A percentile compares a stretch with the other conserved stretches of the same genome.
Conservation (phyloP, 2,888 invertebrate genomes). For the Scaptodrosophila latifasciaeformis region DNA sequence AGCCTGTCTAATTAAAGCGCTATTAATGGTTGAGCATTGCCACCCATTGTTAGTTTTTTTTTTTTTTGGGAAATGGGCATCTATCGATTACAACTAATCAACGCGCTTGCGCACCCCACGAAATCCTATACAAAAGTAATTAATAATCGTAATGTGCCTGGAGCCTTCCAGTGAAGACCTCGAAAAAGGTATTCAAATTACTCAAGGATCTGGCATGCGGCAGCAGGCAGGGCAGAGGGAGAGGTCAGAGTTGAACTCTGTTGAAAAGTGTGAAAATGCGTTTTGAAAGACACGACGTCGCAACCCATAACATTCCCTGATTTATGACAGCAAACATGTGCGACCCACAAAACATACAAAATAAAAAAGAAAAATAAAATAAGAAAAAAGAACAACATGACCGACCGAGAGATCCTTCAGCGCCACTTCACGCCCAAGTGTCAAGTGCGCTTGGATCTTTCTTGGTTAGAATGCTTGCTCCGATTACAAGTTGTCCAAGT, state of each 20-base stretch:
- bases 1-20: constrained; percentile 51
- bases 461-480: constrained; percentile 37
- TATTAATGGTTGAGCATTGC: constrained; percentile 44
- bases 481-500: constrained; percentile 53
- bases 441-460: constrained; percentile 12
- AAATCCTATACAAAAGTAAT: constrained; percentile 67
- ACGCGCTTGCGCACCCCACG: constrained; percentile 26
- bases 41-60: constrained; percentile 42
- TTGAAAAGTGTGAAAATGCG: constrained; percentile 73
- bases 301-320: constrained; percentile 71
- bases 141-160: constrained; percentile 41
- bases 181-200: constrained; percentile 68
- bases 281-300: constrained; percentile 65
- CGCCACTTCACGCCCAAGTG: constrained; percentile 49
- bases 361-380: constrained; percentile 8
- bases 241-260: constrained; percentile 29
- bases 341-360: constrained; percentile 73
- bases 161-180: constrained; percentile 53
- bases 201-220: constrained; percentile 6
- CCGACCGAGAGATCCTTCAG: constrained; percentile 65
- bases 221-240: not conserved
- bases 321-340: constrained; percentile 75
- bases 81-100: constrained; percentile 50
- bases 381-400: not conserved
- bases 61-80: not conserved